Conservation (phyloP, 2,113 vertebrate species). For the Elachura formosa region DNA sequence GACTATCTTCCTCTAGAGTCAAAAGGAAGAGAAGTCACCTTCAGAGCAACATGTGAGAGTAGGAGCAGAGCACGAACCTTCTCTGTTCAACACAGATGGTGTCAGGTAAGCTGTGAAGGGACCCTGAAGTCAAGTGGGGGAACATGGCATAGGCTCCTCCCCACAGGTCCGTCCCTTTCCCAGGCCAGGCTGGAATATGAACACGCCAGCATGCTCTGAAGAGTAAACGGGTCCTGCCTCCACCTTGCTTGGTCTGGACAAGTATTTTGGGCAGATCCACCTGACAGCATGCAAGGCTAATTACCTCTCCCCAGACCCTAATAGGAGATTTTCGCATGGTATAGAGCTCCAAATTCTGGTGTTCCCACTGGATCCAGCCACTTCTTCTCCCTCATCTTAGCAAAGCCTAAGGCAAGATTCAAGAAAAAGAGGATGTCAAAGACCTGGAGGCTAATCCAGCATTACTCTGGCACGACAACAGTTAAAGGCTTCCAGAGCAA, state of each 20-base stretch:
- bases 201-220: background rate
- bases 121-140: background rate
- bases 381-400: constrained; percentile 56
- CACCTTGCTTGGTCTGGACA: background rate
- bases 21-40: background rate
- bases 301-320: constrained; percentile 58
- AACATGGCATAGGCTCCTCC: fast-evolving
- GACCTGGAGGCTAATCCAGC: background rate
- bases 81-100: background rate
- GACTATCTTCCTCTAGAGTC: background rate
- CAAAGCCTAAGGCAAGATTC: constrained; percentile 54
- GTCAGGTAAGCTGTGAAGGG: background rate
- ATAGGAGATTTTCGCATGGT: constrained; percentile 16
- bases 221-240: background rate
- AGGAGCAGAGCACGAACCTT: background rate
- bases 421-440: constrained; percentile 50
- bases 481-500: background rate
- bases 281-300: constrained; percentile 34
- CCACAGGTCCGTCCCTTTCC: background rate
- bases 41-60: background rate
- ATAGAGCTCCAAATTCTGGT: constrained; percentile 41
- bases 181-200: background rate
- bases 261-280: background rate
- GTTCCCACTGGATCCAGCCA: constrained; percentile 43
- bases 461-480: background rate